Base-by-base conservation (phyloP, 2,113 vertebrate genomes). In the Planiliza haematocheilus region DNA sequence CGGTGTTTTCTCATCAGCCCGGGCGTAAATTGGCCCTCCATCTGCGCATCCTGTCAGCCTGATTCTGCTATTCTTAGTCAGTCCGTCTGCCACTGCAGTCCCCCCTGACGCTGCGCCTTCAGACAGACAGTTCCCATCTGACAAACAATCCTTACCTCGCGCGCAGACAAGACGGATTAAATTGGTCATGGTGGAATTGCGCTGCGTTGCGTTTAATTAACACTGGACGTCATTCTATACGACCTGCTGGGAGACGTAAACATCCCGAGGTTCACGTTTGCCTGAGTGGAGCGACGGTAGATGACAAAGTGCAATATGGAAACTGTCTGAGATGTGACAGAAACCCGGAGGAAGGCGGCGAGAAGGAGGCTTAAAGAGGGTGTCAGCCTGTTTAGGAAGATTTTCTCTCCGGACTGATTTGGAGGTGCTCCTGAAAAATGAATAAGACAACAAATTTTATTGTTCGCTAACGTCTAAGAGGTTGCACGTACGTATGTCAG, bases 171-270 rank as follows among this genome's bases (percentile, higher is more conserved):
- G 60, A 46, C 51, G 45, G 20, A 71, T 77, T 85, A 88, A 90
- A 88, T 88, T 86, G 86, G 84, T 88, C 84, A 85, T 79, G 72
- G 86, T 75, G 80, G 84, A 86, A 90, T 88, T 88, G 69, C 64
- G 57, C 46, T 41, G 58, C 41, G 52, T 61, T 60, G 77, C 81
- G 80, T 90, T 90, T 90, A 88, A 88, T 90, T 90, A 90, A 84
- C 84, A 72, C 80, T 16, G 1, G 59, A 67, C 65, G 81, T 88
- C 86, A 84, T 70, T 82, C 70, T 75, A 77, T 85, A 82, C 14
- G 68, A 65, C 57, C 62, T 77, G 79, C 70, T 70, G 18, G 46
- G 81, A 78, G 69, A 86, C 17, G 12, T 82, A 82, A 85, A 83
- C 78, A 85, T 82, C 34, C 34, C 16, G 18, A 43, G 36, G 74